Percentiles rank a stretch among this genome's conserved stretches.
phyloP scores from a whole-genome alignment of 2,113 vertebrate species.

The Micromys minutus region DNA sequence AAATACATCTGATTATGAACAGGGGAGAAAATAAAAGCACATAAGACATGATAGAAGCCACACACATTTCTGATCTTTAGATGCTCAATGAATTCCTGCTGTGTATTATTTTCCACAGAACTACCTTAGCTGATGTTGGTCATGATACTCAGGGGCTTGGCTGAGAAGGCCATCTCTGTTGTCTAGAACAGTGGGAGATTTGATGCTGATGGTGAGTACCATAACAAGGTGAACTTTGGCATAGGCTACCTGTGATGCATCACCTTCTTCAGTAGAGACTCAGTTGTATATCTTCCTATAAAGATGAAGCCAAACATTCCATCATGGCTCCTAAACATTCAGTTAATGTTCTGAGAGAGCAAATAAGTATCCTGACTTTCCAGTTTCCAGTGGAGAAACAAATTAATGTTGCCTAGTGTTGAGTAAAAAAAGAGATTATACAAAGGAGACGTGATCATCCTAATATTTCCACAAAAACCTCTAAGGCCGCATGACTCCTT shows the following conservation, averaged over 20 bases:
- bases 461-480: background rate
- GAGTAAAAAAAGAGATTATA: background rate
- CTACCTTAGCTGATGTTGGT: no score
- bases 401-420: background rate
- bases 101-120: no score
- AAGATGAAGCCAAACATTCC: background rate
- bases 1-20: no score
- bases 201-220: background rate
- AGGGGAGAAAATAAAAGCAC: no score
- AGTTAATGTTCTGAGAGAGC: background rate
- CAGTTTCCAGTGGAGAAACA: background rate
- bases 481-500: background rate
- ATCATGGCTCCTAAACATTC: background rate
- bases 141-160: background rate
- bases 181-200: no score
- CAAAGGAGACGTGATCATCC: background rate
- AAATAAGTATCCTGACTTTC: background rate
- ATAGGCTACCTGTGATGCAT: background rate
- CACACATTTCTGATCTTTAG: no score
- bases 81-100: no score
- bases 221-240: background rate
- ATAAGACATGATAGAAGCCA: no score
- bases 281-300: background rate
- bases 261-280: background rate
- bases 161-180: background rate